Percentiles rank a stretch among this genome's conserved stretches.
Evolutionary conservation across 2,113 vertebrate genomes (phyloP).

Genomic region (Reinhardtius hippoglossoides): DNA sequence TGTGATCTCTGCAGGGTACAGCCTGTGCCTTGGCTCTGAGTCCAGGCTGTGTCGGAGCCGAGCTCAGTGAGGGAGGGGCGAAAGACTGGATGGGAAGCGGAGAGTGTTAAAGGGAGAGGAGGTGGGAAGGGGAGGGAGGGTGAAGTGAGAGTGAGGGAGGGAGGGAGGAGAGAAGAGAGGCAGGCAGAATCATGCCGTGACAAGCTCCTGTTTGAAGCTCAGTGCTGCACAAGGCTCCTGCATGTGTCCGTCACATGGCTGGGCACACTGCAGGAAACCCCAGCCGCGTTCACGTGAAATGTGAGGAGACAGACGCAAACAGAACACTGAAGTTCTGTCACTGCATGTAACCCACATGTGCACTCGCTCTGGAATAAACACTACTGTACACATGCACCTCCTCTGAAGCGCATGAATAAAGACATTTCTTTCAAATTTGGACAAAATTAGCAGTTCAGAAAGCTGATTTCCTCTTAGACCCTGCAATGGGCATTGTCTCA

Average conservation of each 20-base stretch:
- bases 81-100: background rate
- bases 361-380: background rate
- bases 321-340: too few species aligned
- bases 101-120: background rate
- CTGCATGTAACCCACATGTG: background rate
- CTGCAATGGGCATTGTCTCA: too few species aligned
- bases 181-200: slow-evolving; percentile 56
- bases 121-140: background rate
- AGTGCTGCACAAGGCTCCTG: slow-evolving; percentile 66
- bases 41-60: slow-evolving; percentile 29
- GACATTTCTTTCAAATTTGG: too few species aligned
- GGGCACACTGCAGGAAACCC: slow-evolving; percentile 58
- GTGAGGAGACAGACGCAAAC: slow-evolving; percentile 20
- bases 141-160: background rate
- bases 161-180: background rate
- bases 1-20: slow-evolving; percentile 76
- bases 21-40: slow-evolving; percentile 65
- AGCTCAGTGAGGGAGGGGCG: background rate
- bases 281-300: slow-evolving; percentile 67
- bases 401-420: too few species aligned
- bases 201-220: slow-evolving; percentile 54
- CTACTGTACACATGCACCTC: background rate
- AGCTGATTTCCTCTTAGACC: too few species aligned
- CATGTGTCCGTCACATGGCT: slow-evolving; percentile 82
- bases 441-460: too few species aligned